Evolutionary conservation across 1,140 invertebrate species (phyloP).

Genomic region (Caenorhabditis remanei): DNA sequence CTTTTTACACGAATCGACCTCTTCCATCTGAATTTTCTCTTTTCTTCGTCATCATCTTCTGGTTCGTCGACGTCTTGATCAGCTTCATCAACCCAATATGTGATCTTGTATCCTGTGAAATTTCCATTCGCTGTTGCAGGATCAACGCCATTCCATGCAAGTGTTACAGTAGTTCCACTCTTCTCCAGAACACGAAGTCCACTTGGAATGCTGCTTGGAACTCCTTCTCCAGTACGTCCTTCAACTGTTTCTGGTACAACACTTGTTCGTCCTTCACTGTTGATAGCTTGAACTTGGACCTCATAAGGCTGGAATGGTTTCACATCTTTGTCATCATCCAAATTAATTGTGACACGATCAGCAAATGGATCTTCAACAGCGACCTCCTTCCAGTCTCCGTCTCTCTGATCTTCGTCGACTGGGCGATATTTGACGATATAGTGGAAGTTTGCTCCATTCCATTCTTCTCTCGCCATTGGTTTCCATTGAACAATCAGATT

Average conservation of each 20-base stretch:
- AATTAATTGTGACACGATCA: conserved; percentile 71
- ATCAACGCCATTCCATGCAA: conserved; percentile 76
- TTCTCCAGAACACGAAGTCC: conserved; percentile 68
- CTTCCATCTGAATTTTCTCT: conserved; percentile 49
- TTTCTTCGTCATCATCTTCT: conserved; percentile 59
- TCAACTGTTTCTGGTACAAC: conserved; percentile 88
- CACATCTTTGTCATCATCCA: conserved; percentile 72
- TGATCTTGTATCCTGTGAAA: conserved; percentile 89
- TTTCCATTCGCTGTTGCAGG: conserved; percentile 82
- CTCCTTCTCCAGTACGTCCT: conserved; percentile 79
- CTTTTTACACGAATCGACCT: conserved; percentile 31
- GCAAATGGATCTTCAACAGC: conserved; percentile 73
- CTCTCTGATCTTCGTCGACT: conserved; percentile 53
- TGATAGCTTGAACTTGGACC: conserved; percentile 83
- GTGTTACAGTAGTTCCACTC: conserved; percentile 72
- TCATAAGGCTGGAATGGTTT: conserved; percentile 74
- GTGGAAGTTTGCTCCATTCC: conserved; percentile 76
- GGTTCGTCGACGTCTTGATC: conserved; percentile 65
- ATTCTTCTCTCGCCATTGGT: conserved; percentile 75
- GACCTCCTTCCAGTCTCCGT: conserved; percentile 70
- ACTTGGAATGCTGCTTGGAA: conserved; percentile 70
- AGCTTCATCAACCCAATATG: conserved; percentile 73
- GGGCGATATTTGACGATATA: conserved; percentile 69
- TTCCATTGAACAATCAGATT: conserved; percentile 91
- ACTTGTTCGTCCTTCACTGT: conserved; percentile 89